These are phyloP conservation scores for Netelia virgata DNA, from an alignment of 2,888 invertebrate species.

Conservation along the genomic window DNA sequence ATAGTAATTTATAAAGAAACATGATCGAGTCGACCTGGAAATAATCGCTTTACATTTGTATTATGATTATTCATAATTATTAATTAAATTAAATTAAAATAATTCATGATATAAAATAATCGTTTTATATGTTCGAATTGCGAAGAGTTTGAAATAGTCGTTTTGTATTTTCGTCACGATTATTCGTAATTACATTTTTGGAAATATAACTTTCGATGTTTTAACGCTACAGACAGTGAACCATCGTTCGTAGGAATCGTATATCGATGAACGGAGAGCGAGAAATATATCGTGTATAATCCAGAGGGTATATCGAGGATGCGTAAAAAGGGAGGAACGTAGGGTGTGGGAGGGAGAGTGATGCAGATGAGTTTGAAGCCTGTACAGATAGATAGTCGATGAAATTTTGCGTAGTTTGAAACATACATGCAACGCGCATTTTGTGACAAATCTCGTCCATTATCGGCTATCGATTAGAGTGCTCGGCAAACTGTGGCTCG, in stretches of 20 bases:
- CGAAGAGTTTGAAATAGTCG: no score
- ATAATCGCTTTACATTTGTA: no score
- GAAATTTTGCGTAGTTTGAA: conserved; percentile 54
- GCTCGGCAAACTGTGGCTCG: conserved; percentile 63
- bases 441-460: conserved; percentile 70
- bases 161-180: no score
- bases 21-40: no score
- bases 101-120: no score
- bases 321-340: conserved; percentile 26
- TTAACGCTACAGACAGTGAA: neutral
- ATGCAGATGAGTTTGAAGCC: conserved; percentile 35
- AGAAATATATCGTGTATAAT: conserved; percentile 32
- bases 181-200: no score
- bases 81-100: no score
- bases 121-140: no score
- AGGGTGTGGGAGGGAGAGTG: conserved; percentile 2
- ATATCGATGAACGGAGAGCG: conserved; percentile 16
- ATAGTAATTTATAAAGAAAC: no score
- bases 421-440: conserved; percentile 60
- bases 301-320: conserved; percentile 17
- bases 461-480: conserved; percentile 70
- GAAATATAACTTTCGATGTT: no score
- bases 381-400: conserved; percentile 45
- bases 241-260: neutral
- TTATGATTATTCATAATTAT: no score